Base-by-base conservation (phyloP, 1,140 invertebrate genomes). In the Schlechtendalia chinensis region DNA sequence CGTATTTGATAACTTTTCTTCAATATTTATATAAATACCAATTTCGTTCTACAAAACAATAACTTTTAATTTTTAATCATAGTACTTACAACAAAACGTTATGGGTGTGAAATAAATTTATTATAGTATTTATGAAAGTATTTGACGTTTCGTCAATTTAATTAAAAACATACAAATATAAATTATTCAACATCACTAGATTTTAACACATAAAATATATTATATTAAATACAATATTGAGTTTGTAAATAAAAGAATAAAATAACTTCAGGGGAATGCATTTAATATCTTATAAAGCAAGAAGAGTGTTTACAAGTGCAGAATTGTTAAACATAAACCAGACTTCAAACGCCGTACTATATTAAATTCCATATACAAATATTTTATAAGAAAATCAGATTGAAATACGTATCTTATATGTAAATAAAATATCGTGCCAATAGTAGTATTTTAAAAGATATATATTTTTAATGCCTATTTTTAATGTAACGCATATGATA, bases 351-450 rank as follows among this genome's bases (percentile, higher is more conserved):
- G 24, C 47, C 47, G 27, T 19, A 53, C 16, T 53, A 29, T 71
- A 53, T 53, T 53, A 71, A 71, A 71, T 71, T 71, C 67, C 24
- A 19, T 19, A 16, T 71, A 32, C 0, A 71, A 71, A 27, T 71
- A 71, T 16, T 71, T 47, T 29, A 53, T 27, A 27, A 17, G 24
- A 50, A 24, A 69, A 24, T 8, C 12, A 5, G 19, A 17, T 50
- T 69, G 12, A 50, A 47, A 50, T 4, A 69, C 45, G 29, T 32
- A 8, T 17, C 22, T 10, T 0, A 24, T 39, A 27, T 3, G 65
- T 24, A 16, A 69, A 24, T 50, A 69, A 22, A 69, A 69, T 8
- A 39, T 39, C 32, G n/a, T 58, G 19, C 6, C 16, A 8, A 22
- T 39, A 39, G 32, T 8, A 8, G 32, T 39, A 39, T 39, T 39